phyloP scores from a whole-genome alignment of 2,797 vertebrate genomes.

The Pseudochirops corinnae region DNA sequence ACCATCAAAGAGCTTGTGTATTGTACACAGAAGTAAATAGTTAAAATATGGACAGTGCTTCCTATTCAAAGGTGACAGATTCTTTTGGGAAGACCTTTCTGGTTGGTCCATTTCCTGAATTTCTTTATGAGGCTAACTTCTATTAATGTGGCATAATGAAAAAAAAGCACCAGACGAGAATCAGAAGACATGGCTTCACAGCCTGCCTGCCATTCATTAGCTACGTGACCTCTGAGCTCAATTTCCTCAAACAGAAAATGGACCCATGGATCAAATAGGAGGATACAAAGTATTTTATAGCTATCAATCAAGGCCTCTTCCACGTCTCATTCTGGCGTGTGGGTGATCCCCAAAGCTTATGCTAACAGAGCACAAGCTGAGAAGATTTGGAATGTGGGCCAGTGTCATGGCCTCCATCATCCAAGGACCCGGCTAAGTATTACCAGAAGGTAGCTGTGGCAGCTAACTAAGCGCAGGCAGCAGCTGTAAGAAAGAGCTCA shows the following conservation, averaged over 20 bases:
- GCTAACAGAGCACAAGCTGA: not conserved
- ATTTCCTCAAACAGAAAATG: not conserved
- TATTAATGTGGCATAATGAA: not conserved
- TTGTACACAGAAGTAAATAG: not conserved
- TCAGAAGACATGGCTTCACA: not conserved
- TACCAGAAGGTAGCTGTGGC: not conserved
- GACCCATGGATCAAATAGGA: not conserved
- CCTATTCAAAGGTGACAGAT: not conserved
- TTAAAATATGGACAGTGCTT: constrained; percentile 9
- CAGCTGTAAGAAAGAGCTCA: not conserved
- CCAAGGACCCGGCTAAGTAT: not conserved
- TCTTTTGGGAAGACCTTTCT: constrained; percentile 25
- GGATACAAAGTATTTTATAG: not conserved
- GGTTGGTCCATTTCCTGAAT: constrained; percentile 3
- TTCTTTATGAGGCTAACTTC: constrained; percentile 1
- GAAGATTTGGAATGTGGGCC: not conserved
- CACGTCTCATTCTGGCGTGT: not conserved
- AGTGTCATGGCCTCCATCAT: not conserved
- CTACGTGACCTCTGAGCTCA: not conserved
- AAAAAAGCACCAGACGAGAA: not conserved
- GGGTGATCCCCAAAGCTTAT: not conserved
- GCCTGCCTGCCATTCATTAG: not conserved
- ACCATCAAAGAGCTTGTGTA: not conserved
- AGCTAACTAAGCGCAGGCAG: not conserved
- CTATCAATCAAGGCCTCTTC: not conserved